These are phyloP conservation scores for Aplodontia rufa DNA, from an alignment of 2,113 vertebrate species.

Conservation along the genomic window DNA sequence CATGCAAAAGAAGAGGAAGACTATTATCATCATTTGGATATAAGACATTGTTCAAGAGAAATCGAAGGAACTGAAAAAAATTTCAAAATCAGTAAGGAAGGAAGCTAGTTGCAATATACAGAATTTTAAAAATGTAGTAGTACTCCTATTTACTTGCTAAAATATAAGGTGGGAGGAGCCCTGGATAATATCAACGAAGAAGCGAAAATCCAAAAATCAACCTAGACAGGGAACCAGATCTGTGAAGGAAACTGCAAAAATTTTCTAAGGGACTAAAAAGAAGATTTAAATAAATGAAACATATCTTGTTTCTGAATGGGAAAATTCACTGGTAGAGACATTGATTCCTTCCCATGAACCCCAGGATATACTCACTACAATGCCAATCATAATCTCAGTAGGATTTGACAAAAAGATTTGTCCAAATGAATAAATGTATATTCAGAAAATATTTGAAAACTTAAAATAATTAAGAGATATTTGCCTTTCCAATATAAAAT, in stretches of 20 bases:
- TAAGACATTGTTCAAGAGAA: neutral
- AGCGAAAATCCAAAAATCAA: neutral
- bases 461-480: neutral
- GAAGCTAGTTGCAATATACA: neutral
- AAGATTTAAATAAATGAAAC: neutral
- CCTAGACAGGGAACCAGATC: neutral
- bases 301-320: neutral
- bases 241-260: neutral
- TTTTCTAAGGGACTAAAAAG: neutral
- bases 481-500: neutral
- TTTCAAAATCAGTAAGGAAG: neutral
- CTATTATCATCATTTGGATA: neutral
- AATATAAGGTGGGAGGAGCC: neutral
- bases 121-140: neutral
- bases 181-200: neutral
- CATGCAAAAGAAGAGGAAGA: neutral
- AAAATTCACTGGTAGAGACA: neutral
- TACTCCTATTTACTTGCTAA: neutral
- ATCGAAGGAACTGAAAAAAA: neutral
- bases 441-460: neutral
- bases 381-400: neutral
- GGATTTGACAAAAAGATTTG: neutral
- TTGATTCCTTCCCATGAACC: neutral
- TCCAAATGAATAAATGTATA: neutral
- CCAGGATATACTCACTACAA: neutral